Conservation (phyloP, 2,113 vertebrate genomes). For the Phasianus colchicus region DNA sequence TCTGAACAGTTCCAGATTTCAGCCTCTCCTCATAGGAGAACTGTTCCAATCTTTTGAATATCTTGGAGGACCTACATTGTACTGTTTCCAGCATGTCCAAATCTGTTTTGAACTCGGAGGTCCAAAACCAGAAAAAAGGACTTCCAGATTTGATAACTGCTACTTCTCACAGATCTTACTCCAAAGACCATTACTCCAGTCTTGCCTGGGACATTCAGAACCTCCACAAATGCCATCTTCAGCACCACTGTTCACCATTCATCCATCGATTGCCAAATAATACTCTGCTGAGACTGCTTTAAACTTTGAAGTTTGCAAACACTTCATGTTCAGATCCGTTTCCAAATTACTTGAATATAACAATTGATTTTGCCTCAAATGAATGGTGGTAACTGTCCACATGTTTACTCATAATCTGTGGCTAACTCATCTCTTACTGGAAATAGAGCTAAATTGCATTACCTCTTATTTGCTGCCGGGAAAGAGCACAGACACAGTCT, state of each 20-base stretch:
- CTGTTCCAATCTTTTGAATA: neutral
- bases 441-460: neutral
- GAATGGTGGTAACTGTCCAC: neutral
- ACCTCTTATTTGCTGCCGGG: neutral
- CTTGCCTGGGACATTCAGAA: neutral
- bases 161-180: neutral
- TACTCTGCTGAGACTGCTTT: neutral
- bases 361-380: neutral
- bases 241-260: fast-evolving
- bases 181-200: neutral
- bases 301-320: neutral
- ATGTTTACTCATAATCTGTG: neutral
- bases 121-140: neutral
- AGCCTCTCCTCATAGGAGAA: neutral
- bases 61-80: neutral
- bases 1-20: neutral
- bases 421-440: neutral
- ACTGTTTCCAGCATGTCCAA: neutral
- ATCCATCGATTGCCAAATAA: neutral
- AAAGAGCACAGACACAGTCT: neutral
- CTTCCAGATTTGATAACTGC: neutral
- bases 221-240: fast-evolving
- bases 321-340: neutral
- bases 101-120: neutral
- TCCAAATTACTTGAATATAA: neutral